Base-by-base conservation (phyloP, 2,888 invertebrate species). In the Sympetrum striolatum region DNA sequence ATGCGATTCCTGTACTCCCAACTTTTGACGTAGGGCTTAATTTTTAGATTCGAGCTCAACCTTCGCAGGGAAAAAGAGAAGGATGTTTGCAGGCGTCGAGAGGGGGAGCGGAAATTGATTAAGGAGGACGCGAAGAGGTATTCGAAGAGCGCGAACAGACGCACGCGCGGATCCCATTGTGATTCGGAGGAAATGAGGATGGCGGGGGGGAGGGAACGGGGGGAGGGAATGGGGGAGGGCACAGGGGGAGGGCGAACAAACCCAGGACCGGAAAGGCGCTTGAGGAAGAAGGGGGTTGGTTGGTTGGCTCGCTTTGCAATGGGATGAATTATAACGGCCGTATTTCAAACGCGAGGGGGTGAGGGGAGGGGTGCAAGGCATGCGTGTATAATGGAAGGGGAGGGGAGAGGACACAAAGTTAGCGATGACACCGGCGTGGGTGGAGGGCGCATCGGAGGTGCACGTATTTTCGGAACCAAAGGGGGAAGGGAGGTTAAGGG, bases 251-350 rank as follows among this genome's bases (percentile, higher is more conserved):
- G 58, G 86, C 37, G 86, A 86, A 86, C 86, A 86, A 86, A 86
- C 86, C 86, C 86, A 60, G 86, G 86, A 60, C 86, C 86, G 86
- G 86, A 86, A 86, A 86, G 86, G 86, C 58, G 86, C 31, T 58
- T 86, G 58, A 86, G 86, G 86, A 86, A 86, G 86, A 86, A 86
- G 86, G 86, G 86, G 86, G 86, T 86, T 86, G 86, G 86, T 86
- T 86, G 86, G 86, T 90, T 90, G 80, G 90, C 90, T 90, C 80
- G 90, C 90, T 90, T 90, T 80, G 90, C 90, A 90, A 90, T 90
- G 90, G 81, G 90, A 90, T 90, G 90, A 90, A 60, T 90, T 90
- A 90, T 81, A 81, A 80, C 90, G 80, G 79, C 39, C 90, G 81
- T 90, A 90, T 80, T 90, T 90, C 81, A 90, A 90, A 60, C 81